A percentile compares a stretch with the other conserved stretches of the same genome.
These are phyloP conservation scores for Tipula helvola DNA, from an alignment of 2,888 invertebrate genomes.

Conservation along the genomic window DNA sequence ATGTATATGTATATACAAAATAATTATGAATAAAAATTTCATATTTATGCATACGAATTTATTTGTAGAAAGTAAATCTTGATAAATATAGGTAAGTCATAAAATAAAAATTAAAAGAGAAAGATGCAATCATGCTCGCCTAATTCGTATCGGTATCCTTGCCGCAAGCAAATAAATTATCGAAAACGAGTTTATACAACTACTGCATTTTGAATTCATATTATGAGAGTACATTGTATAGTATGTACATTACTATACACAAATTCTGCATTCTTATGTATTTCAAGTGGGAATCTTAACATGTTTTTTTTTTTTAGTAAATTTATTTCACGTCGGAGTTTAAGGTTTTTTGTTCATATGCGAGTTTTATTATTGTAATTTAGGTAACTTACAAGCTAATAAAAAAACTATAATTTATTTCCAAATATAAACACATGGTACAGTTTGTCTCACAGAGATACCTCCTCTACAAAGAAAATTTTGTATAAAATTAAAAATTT, in stretches of 20 bases:
- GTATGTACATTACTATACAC: not conserved
- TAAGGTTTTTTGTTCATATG: not conserved
- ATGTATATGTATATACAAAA: not conserved
- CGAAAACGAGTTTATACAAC: not conserved
- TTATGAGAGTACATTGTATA: not conserved
- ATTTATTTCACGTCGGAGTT: not conserved
- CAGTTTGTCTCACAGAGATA: not conserved
- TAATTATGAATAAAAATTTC: too few relatives aligned
- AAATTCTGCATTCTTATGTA: not conserved
- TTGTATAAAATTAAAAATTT: not conserved
- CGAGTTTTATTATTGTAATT: not conserved
- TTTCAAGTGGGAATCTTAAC: not conserved
- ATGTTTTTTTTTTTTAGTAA: not conserved
- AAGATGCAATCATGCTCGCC: not conserved
- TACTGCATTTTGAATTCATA: not conserved
- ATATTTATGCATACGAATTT: not conserved
- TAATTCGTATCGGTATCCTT: not conserved
- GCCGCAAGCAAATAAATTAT: not conserved
- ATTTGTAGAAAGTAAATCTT: not conserved
- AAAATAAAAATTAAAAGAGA: not conserved
- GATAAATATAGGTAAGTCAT: not conserved
- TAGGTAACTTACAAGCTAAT: not conserved
- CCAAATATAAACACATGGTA: not conserved
- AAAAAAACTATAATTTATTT: not conserved
- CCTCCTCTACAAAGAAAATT: not conserved